phyloP scores from a whole-genome alignment of 2,797 vertebrate species.

The Lacerta viridis region DNA sequence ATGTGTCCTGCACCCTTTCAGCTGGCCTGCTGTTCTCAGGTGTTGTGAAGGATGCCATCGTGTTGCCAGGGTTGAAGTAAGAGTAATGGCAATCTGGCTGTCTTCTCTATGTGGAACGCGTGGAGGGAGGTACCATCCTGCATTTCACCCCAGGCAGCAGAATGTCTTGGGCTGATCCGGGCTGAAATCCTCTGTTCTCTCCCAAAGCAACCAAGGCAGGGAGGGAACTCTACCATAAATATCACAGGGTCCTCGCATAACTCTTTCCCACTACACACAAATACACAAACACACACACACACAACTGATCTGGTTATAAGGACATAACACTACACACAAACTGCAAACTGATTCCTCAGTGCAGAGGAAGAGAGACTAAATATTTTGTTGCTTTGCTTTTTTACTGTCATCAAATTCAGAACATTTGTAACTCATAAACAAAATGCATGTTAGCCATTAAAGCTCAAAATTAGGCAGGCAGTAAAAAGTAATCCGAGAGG shows the following conservation, averaged over 20 bases:
- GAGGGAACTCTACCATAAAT: not conserved
- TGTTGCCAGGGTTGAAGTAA: too few relatives aligned
- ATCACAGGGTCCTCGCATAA: not conserved
- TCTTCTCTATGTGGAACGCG: too few relatives aligned
- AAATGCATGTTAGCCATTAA: conserved; percentile 77
- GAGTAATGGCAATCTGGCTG: too few relatives aligned
- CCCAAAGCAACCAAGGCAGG: not conserved
- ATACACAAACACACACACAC: not conserved
- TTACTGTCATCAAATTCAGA: conserved; percentile 60
- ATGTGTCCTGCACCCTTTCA: too few relatives aligned
- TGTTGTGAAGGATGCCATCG: too few relatives aligned
- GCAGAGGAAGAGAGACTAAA: conserved; percentile 28
- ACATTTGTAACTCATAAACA: conserved; percentile 79
- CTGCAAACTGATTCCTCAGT: conserved; percentile 28
- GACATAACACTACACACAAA: not conserved
- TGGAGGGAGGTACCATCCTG: too few relatives aligned
- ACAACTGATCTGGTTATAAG: not conserved
- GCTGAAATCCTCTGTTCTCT: not conserved
- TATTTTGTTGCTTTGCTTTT: conserved; percentile 58
- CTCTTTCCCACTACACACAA: not conserved
- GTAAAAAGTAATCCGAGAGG: conserved; percentile 78
- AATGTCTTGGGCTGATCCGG: not conserved
- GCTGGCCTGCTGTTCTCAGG: too few relatives aligned
- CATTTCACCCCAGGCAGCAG: too few relatives aligned
- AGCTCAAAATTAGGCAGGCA: conserved; percentile 73